A percentile compares a stretch with the other conserved stretches of the same genome.
These are phyloP conservation scores for Echinarachnius parma DNA, from an alignment of 53 echinoderm and acorn worm genomes.

Conservation along the genomic window DNA sequence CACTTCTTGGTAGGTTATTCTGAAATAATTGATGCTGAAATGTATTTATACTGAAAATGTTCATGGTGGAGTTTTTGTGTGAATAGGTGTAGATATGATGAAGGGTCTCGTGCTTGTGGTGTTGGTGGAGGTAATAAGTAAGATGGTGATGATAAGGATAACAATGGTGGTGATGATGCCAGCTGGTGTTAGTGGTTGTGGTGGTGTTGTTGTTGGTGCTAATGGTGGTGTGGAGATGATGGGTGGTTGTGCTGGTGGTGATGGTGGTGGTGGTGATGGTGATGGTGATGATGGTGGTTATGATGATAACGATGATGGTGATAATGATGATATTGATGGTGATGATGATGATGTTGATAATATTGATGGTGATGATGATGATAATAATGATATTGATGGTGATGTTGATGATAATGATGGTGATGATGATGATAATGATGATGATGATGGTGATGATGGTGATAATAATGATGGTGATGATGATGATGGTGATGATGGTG, in stretches of 20 bases:
- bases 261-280: not conserved
- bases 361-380: not conserved
- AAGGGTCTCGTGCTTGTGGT: not conserved
- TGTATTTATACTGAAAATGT: too few relatives aligned
- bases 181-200: too few relatives aligned
- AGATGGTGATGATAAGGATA: too few relatives aligned
- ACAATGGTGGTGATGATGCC: too few relatives aligned
- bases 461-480: slow-evolving; percentile 8
- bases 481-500: slow-evolving; percentile 13
- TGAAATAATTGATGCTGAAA: too few relatives aligned
- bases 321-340: not conserved
- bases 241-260: not conserved
- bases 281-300: not conserved
- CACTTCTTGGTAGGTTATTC: slow-evolving; percentile 70
- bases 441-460: slow-evolving; percentile 15
- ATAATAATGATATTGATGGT: not conserved
- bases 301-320: not conserved
- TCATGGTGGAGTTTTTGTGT: not conserved
- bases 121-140: not conserved
- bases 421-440: slow-evolving; percentile 15
- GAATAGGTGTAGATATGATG: too few relatives aligned
- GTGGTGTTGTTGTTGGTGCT: too few relatives aligned
- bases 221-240: too few relatives aligned
- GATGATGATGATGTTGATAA: too few relatives aligned
- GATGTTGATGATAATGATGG: slow-evolving; percentile 6